Evolutionary conservation across 2,888 invertebrate species (phyloP), one percentile per base, ranked within the genome.

Genomic region (Toxonevra muliebris): DNA sequence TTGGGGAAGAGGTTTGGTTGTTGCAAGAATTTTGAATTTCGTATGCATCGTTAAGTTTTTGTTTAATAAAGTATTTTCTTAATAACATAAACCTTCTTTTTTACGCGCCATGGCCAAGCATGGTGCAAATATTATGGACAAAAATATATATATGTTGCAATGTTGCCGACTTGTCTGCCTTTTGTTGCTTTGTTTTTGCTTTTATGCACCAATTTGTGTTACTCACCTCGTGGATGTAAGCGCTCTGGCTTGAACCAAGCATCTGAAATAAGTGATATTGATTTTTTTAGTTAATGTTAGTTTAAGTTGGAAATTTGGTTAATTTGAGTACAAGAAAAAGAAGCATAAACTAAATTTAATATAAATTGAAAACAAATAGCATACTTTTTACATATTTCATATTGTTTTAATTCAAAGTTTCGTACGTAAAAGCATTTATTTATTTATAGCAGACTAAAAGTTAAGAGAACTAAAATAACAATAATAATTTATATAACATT

Each of bases 161-260:
- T 7, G 30, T 30, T 30, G 30, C 30, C 30, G 30, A 30, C 30
- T 30, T 30, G 30, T 30, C 30, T 30, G 30, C 30, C 30, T 30
- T 57, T 57, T 20, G 7, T 30, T 41, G 10, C 13, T 57, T 57
- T 11, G 41, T n/a, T 42, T 15, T 30, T 17, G 9, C 30, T 41
- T 40, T 30, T 57, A 15, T 12, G 40, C 42, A n/a, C 12, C 11
- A 9, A 11, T 8, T 15, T 13, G 19, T 10, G 20, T 30, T 70
- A 88, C 93, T 92, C 91, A 95, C 95, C 94, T 91, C 90, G 91
- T 79, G 95, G 95, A 87, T 95, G 93, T 87, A 95, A 91, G 87
- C 93, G 91, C 88, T 93, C 93, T 83, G 94, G 94, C 87, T 93
- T 93, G 90, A 94, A 94, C 95, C 94, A 95, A 88, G 94, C 92